A percentile compares a stretch with the other conserved stretches of the same genome.
Evolutionary conservation across 2,113 vertebrate genomes (phyloP).

Genomic region (Sander vitreus): DNA sequence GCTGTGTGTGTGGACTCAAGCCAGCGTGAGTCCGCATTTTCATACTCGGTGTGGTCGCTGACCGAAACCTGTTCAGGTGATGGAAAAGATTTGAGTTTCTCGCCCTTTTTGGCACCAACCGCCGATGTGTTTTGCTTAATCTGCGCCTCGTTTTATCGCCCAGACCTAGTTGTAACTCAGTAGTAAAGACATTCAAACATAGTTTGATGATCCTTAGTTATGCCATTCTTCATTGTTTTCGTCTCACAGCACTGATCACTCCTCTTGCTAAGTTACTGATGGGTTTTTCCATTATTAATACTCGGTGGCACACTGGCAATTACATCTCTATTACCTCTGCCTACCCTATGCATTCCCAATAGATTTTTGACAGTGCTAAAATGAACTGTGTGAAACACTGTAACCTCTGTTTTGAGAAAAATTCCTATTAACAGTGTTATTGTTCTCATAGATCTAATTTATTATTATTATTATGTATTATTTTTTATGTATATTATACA

Average conservation of each 20-base stretch:
- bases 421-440: too few relatives aligned
- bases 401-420: neutral
- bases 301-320: constrained; percentile 47
- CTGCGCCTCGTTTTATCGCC: too few relatives aligned
- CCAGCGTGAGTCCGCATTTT: too few relatives aligned
- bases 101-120: too few relatives aligned
- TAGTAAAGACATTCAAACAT: neutral
- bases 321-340: constrained; percentile 38
- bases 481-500: neutral
- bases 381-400: neutral
- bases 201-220: neutral
- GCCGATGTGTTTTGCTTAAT: too few relatives aligned
- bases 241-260: neutral
- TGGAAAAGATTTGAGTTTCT: too few relatives aligned
- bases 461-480: too few relatives aligned
- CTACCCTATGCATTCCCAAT: neutral
- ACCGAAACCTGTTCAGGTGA: too few relatives aligned
- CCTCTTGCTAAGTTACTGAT: constrained; percentile 2
- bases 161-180: neutral
- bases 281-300: constrained; percentile 35
- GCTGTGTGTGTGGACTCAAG: too few relatives aligned
- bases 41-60: too few relatives aligned
- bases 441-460: neutral
- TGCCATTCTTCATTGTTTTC: constrained; percentile 10
- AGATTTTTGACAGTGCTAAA: constrained; percentile 11